Base-by-base conservation (phyloP, 2,797 vertebrate species). In the Oryzias sinensis region DNA sequence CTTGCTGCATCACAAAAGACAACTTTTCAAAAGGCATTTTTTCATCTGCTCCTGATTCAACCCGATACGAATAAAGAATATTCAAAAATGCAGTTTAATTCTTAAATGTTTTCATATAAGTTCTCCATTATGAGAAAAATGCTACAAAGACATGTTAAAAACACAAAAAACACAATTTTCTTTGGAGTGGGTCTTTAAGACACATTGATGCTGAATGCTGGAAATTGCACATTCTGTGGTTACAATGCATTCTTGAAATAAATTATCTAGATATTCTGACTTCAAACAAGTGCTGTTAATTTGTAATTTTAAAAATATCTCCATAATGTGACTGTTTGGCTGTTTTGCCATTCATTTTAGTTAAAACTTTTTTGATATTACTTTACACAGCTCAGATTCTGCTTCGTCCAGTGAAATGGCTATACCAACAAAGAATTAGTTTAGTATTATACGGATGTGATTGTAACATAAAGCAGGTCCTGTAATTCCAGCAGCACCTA, bases 221-320 rank as follows among this genome's bases (percentile, higher is more conserved):
- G 63, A 67, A 66, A 59, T 55, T 48, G 67, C 77, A 63, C 37
- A 60, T 60, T 82, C 85, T 66, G 84, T 81, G 78, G 83, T 78
- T 58, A 40, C 68, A 74, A 79, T 85, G 67, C 81, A 79, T 87
- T 76, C 76, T 79, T 71, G 76, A 86, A 86, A 80, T 65, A 77
- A 74, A 73, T 72, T 57, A 75, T 83, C 67, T 75, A 60, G 60
- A 64, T 74, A 62, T 81, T 78, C 76, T 71, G 73, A 79, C 80
- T 84, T 62, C 11, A 4, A 4, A 18, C 4, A 45, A 17, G 43
- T 18, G 7, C 11, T 18, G 7, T 18, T 18, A 18, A 37, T 37
- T 45, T 18, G 18, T 45, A 11, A 11, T 45, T 45, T 45, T 11
- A 2, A 4, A 45, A 45, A 15, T 45, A 18, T 8, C 4, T 8